phyloP scores from a whole-genome alignment of 2,113 vertebrate genomes.

The Jaculus jaculus region DNA sequence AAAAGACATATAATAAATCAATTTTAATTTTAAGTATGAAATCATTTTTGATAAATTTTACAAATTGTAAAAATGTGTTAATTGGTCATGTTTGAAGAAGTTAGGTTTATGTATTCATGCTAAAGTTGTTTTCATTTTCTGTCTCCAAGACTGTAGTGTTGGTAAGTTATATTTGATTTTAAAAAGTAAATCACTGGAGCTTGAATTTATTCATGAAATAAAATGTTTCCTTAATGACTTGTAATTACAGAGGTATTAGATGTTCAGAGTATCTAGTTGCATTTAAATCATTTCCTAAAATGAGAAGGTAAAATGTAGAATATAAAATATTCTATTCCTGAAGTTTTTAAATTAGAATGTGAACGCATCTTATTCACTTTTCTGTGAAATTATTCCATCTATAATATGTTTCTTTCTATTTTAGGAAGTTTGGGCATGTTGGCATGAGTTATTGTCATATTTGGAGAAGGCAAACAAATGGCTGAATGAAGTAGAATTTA shows the following conservation, averaged over 20 bases:
- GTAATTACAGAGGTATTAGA: conserved; percentile 29
- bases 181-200: conserved; percentile 15
- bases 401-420: conserved; percentile 56
- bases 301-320: neutral
- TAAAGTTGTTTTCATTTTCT: conserved; percentile 7
- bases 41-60: neutral
- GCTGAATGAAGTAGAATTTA: conserved; percentile 93
- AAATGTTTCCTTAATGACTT: conserved; percentile 59
- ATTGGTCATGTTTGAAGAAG: neutral
- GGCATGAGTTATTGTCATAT: conserved; percentile 94
- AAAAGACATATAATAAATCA: neutral
- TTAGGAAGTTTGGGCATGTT: conserved; percentile 98
- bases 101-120: neutral
- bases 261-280: conserved; percentile 10
- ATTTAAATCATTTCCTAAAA: neutral
- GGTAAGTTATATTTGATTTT: conserved; percentile 7
- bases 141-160: neutral
- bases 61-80: neutral
- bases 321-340: conserved; percentile 20
- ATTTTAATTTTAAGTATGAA: conserved; percentile 29
- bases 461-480: conserved; percentile 95
- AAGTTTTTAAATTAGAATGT: conserved; percentile 29
- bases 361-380: neutral
- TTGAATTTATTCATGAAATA: conserved; percentile 61
- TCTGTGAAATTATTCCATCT: conserved; percentile 21